Evolutionary conservation across 2,113 vertebrate genomes (phyloP).

Genomic region (Apodemus sylvaticus): DNA sequence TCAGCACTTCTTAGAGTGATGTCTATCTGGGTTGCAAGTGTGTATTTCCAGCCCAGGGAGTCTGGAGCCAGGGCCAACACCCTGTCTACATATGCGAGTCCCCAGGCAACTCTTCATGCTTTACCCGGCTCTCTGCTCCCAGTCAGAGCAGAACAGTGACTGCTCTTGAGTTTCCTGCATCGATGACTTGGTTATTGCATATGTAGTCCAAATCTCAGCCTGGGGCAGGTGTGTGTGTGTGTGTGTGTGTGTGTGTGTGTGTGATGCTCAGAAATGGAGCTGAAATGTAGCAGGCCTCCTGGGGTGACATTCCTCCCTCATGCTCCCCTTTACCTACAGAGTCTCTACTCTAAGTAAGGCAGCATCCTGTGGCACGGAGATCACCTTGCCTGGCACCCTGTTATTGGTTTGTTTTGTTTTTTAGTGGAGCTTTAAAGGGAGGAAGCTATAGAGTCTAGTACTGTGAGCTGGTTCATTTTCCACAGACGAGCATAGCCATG

Average conservation of each 20-base stretch:
- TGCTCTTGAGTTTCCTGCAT: not conserved
- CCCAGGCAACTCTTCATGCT: not conserved
- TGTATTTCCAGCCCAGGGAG: not conserved
- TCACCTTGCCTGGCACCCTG: not conserved
- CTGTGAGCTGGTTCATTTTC: not conserved
- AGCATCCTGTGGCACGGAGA: not conserved
- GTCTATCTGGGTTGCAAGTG: not conserved
- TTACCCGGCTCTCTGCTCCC: not conserved
- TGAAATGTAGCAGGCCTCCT: not conserved
- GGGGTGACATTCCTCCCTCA: too few species aligned
- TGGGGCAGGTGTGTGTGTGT: too few species aligned
- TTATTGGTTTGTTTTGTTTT: not conserved
- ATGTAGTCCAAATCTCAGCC: not conserved
- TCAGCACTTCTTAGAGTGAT: fast-evolving
- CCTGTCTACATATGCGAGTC: not conserved
- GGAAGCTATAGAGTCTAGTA: not conserved
- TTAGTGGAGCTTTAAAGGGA: not conserved
- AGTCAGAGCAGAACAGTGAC: not conserved
- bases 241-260: too few species aligned
- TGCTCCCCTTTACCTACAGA: not conserved
- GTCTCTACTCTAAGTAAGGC: not conserved
- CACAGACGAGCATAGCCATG: not conserved
- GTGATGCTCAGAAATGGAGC: not conserved
- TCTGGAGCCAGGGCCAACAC: not conserved
- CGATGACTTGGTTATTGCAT: not conserved